phyloP scores from a whole-genome alignment of 2,113 vertebrate species.

The Microcebus murinus region DNA sequence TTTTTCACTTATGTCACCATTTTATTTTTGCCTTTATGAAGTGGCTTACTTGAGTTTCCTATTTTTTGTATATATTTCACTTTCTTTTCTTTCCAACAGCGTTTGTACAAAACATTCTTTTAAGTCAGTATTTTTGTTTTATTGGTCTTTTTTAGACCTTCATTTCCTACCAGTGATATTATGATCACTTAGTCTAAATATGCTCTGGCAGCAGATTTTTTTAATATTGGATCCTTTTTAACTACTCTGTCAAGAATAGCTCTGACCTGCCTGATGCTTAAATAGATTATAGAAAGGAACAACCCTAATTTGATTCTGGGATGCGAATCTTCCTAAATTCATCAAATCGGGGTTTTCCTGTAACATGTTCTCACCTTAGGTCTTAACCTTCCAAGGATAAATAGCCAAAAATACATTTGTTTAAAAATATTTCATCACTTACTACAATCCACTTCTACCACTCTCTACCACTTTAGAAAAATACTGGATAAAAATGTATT shows the following conservation, averaged over 20 bases:
- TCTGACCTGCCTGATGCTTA: slow-evolving; percentile 10
- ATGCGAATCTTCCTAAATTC: background rate
- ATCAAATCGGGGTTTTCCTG: background rate
- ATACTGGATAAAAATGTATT: background rate
- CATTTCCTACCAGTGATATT: background rate
- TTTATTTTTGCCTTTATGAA: slow-evolving; percentile 28
- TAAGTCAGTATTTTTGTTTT: background rate
- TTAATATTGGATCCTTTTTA: background rate
- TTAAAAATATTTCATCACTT: background rate
- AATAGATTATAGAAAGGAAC: background rate
- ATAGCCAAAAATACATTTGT: background rate
- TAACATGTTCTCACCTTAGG: background rate
- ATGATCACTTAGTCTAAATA: slow-evolving; percentile 40
- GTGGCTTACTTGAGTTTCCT: background rate
- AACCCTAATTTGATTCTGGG: background rate
- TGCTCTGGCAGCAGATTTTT: background rate
- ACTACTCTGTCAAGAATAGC: background rate
- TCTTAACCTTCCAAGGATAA: slow-evolving; percentile 5
- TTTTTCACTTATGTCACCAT: slow-evolving; percentile 31
- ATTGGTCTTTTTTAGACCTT: background rate
- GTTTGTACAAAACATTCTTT: background rate
- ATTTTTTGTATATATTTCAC: background rate
- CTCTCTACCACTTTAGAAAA: background rate
- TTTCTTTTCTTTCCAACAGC: background rate
- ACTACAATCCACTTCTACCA: background rate